Base-by-base conservation (phyloP, 1,140 invertebrate species). In the Pogonomyrmex californicus region DNA sequence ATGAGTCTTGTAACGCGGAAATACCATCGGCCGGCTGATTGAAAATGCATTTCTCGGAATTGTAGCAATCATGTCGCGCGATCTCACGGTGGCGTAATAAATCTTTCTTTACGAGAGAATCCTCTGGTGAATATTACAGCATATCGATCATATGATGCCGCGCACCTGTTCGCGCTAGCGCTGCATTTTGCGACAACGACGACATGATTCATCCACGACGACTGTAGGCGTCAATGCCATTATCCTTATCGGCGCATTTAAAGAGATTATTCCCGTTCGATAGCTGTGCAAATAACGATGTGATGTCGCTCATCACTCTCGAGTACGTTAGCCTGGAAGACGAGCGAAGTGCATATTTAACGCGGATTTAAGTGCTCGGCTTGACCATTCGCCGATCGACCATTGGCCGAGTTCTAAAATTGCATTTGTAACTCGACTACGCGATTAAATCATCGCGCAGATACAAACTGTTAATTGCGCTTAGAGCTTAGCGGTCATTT, bases 181-280 rank as follows among this genome's bases (percentile, higher is more conserved):
- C 41, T 83, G 66, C 78, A 47, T 38, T 71, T 71, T n/a, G 3
- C 66, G 23, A 70, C 66, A 38, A 51, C 17, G 33, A 23, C 51
- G 36, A 23, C 51, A 47, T 89, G 88, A 89, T 76, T 88, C 88
- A 89, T 51, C 38, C 44, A 71, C n/a, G 66, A 60, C 68, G 54
- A 47, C 41, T 81, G 82, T 79, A 89, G 87, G 87, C 82, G 81
- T 79, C 58, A 73, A 68, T 88, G 87, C 56, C 85, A 88, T 85
- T 65, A 47, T 47, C 81, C 65, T 88, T 88, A 88, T 88, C 88
- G 49, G 17, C 10, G 44, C 23, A 17, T 89, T 89, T 88, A 75
- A 54, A 78, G 49, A 88, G 85, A 89, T 89, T 79, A 88, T 88
- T 86, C 88, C 70, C 58, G 54, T 75, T 86, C 81, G 62, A 79